Conservation (phyloP, 2,797 vertebrate species). For the Pseudochirops corinnae region DNA sequence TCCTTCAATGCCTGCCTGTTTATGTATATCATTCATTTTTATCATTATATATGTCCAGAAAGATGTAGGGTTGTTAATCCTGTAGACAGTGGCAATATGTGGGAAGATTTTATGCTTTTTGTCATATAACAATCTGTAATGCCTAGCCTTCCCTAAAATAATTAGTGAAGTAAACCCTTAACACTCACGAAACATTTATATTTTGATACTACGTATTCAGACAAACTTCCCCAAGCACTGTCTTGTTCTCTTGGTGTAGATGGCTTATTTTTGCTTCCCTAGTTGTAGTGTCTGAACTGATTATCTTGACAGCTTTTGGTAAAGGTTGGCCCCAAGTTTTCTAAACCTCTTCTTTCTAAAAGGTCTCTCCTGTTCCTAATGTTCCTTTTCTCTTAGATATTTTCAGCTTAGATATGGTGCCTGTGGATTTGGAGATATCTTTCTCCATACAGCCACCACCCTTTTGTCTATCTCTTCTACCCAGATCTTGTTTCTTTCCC, state of each 20-base stretch:
- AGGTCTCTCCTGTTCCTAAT: not conserved
- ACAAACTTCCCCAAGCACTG: not conserved
- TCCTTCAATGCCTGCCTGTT: not conserved
- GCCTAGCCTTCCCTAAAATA: conserved; percentile 23
- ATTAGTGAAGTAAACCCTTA: not conserved
- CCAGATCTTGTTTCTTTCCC: not conserved
- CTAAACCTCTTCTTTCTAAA: conserved; percentile 6
- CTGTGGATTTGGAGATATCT: not conserved
- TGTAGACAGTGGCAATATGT: not conserved
- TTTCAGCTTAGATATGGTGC: not conserved
- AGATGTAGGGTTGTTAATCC: conserved; percentile 4
- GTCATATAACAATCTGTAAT: not conserved
- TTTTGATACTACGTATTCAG: not conserved
- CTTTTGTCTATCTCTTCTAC: not conserved
- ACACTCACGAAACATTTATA: not conserved
- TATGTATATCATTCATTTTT: not conserved
- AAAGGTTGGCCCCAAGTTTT: not conserved
- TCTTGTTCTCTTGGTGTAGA: not conserved
- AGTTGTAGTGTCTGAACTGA: not conserved
- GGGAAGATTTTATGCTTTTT: not conserved
- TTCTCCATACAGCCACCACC: not conserved
- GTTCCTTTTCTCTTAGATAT: not conserved
- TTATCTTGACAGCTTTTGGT: not conserved
- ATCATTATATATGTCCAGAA: not conserved
- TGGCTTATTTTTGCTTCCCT: not conserved